Conservation (phyloP, 2,888 invertebrate genomes). For the Pinctada fucata region DNA sequence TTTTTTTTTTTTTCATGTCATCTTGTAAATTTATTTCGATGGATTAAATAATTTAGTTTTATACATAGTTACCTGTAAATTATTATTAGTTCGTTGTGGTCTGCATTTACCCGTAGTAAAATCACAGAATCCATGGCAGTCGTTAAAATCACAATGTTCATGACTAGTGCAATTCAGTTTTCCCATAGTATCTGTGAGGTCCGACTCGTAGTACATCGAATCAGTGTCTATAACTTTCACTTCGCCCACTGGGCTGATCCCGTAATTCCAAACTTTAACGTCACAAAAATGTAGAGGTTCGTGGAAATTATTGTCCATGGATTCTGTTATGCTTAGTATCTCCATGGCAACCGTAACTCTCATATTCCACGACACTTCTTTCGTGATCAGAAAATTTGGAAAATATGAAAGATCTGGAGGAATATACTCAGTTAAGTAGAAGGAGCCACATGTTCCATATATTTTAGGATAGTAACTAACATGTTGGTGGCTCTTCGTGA, state of each 20-base stretch:
- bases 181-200: slow-evolving; percentile 48
- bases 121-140: slow-evolving; percentile 83
- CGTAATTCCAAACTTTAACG: slow-evolving; percentile 84
- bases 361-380: slow-evolving; percentile 51
- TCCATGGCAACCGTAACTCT: slow-evolving; percentile 73
- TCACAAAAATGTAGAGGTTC: slow-evolving; percentile 84
- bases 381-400: slow-evolving; percentile 48
- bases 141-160: slow-evolving; percentile 83
- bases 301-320: slow-evolving; percentile 80
- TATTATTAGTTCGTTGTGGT: slow-evolving; percentile 81
- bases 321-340: slow-evolving; percentile 82
- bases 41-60: no score
- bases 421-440: slow-evolving; percentile 83
- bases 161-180: slow-evolving; percentile 79
- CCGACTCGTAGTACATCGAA: slow-evolving; percentile 81
- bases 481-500: slow-evolving; percentile 81
- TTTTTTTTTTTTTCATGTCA: no score
- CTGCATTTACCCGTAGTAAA: slow-evolving; percentile 79
- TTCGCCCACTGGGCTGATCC: slow-evolving; percentile 76
- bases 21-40: no score
- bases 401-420: slow-evolving; percentile 47
- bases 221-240: slow-evolving; percentile 82
- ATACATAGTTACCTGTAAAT: slow-evolving; percentile 80
- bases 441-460: slow-evolving; percentile 83
- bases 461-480: slow-evolving; percentile 82